Evolutionary conservation across 2,888 invertebrate genomes (phyloP).

Genomic region (Cheilosia variabilis): DNA sequence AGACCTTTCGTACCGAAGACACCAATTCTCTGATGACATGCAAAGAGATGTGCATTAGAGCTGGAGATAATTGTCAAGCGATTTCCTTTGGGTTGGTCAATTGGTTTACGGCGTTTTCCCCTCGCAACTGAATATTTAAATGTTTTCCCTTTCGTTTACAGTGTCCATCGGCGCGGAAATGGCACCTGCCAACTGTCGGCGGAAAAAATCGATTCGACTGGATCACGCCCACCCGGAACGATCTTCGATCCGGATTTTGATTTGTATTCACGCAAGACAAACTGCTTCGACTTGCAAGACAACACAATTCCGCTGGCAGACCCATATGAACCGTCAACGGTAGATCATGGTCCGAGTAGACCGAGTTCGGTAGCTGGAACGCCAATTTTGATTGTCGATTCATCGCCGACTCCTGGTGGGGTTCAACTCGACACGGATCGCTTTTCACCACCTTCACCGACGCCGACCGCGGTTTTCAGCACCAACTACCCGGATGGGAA

Average conservation of each 20-base stretch:
- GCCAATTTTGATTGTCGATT: slow-evolving; percentile 80
- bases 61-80: slow-evolving; percentile 86
- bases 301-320: slow-evolving; percentile 79
- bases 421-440: slow-evolving; percentile 60
- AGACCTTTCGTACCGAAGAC: slow-evolving; percentile 86
- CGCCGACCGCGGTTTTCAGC: slow-evolving; percentile 76
- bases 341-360: slow-evolving; percentile 53
- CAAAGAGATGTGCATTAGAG: slow-evolving; percentile 87
- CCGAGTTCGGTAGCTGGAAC: slow-evolving; percentile 77
- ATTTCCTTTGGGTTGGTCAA: slow-evolving; percentile 87
- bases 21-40: slow-evolving; percentile 86
- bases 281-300: slow-evolving; percentile 84
- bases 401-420: slow-evolving; percentile 78
- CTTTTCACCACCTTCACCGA: slow-evolving; percentile 58
- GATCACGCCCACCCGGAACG: slow-evolving; percentile 85
- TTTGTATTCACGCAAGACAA: slow-evolving; percentile 85
- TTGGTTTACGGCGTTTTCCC: slow-evolving; percentile 12
- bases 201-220: slow-evolving; percentile 83
- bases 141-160: slow-evolving; percentile 79
- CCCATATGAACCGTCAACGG: slow-evolving; percentile 31
- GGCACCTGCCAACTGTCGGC: slow-evolving; percentile 86
- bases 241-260: slow-evolving; percentile 86
- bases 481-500: slow-evolving; percentile 63
- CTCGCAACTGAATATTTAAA: slow-evolving; percentile 27
- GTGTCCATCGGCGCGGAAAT: slow-evolving; percentile 87